Evolutionary conservation across 2,888 invertebrate species (phyloP), one percentile per base, ranked within the genome.

Genomic region (Caenorhabditis auriculariae): DNA sequence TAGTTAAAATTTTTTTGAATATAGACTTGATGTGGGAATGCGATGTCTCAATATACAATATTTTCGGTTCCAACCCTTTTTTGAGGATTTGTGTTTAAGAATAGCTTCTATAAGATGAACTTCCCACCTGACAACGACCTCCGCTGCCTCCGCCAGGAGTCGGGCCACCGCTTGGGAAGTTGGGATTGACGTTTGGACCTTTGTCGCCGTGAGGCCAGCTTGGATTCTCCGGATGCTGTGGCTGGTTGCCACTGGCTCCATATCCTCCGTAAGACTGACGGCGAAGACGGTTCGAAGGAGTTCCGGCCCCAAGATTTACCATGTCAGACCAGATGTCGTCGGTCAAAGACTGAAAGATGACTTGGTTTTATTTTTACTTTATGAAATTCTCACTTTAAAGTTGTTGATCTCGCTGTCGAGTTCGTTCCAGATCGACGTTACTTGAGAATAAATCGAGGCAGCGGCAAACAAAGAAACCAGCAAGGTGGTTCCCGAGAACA

Each of bases 241-340:
- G 52, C 38, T 58, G 52, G 19, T 59, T 65, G 37, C 66, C 69
- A 28, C 49, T 48, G 9, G 77, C 77, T 27, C 74, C 74, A 49
- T 77, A 77, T 42, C 76, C 76, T 28, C 76, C 77, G 39, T 80
- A 78, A 39, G 67, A 57, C 57, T 80, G 74, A 57, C 78, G 71
- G 44, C 77, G 69, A 42, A 68, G 54, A 39, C 79, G 72, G 58
- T 80, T 79, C n/a, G 76, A 60, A 15, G 80, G 74, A 3, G 77
- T 66, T 6, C 74, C 79, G 23, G 79, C 79, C n/a, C 79, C 79
- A 46, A 79, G 66, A 26, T 59, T 62, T 21, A 79, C 65, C 79
- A 79, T 79, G 49, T 78, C 79, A 19, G 59, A 57, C 79, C 79
- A 79, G 44, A 80, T 58, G 37, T 77, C 77, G 43, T 77, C 73